Evolutionary conservation across 2,888 invertebrate species (phyloP), one percentile per base, ranked within the genome.

Genomic region (Clepsis dumicolana): DNA sequence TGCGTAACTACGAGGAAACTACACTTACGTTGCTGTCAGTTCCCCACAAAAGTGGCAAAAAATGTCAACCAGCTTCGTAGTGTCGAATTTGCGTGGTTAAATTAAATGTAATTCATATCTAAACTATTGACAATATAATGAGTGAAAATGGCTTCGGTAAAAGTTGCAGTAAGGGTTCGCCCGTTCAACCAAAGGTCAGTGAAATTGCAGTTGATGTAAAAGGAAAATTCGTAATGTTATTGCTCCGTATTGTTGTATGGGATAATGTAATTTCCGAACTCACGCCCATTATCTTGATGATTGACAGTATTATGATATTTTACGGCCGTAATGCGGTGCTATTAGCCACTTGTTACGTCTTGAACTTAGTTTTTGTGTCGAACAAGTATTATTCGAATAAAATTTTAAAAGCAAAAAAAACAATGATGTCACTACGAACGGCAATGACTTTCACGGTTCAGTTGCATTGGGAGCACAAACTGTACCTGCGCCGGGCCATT

Each of bases 141-240:
- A 88, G 90, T 89, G 87, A 94, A 84, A 91, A 97, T 98, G 98
- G 98, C 98, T 85, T 98, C 98, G 80, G 96, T 98, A 83, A 97
- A 97, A 95, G 98, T 98, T 86, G 98, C 97, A 83, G 97, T 97
- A 80, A 95, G 97, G 94, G 97, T 97, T 91, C 96, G 97, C 87
- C 97, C 97, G 90, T 97, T 97, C 93, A 97, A 97, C 94, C 95
- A 96, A 93, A 97, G 97, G 97, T 97, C 86, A 84, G 88, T 80
- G 64, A 21, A 62, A 73, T 70, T 56, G 70, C 32, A 68, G 64
- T 71, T 73, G 73, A 77, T 70, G 64, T 54, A 5, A 48, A 52
- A 29, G 60, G 52, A 68, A 70, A 73, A 73, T 65, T 41, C 32
- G 44, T 68, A 76, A 76, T 85, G 80, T 81, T 83, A 79, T 80